These are phyloP conservation scores for Atethmia centrago DNA, from an alignment of 2,888 invertebrate species.

Conservation along the genomic window DNA sequence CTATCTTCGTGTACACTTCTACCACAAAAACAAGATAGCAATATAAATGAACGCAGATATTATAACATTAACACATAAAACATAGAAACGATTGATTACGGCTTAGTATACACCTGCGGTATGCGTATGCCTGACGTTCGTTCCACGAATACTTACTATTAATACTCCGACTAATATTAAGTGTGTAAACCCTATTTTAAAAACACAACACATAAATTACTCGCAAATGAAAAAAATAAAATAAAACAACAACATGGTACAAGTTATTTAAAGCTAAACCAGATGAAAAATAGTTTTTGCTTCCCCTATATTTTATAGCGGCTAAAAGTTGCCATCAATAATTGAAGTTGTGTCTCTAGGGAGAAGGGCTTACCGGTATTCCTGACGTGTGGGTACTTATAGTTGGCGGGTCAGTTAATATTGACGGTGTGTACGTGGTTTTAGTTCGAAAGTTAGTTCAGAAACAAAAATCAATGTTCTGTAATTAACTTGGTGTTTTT, in stretches of 20 bases:
- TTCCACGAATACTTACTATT: constrained; percentile 47
- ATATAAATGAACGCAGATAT: constrained; percentile 48
- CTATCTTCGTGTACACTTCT: not conserved
- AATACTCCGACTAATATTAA: constrained; percentile 53
- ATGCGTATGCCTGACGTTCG: constrained; percentile 45
- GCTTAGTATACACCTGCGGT: constrained; percentile 53
- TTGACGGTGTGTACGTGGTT: constrained; percentile 56
- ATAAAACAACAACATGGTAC: constrained; percentile 62
- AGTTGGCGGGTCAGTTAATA: constrained; percentile 63
- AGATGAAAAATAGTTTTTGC: constrained; percentile 83
- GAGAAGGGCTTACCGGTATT: constrained; percentile 82
- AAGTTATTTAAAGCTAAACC: constrained; percentile 85
- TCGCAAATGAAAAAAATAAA: constrained; percentile 55
- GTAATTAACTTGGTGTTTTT: constrained; percentile 13
- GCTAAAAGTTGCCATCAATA: constrained; percentile 90
- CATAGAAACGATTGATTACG: constrained; percentile 51
- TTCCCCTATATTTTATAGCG: constrained; percentile 87
- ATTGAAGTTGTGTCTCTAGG: constrained; percentile 86
- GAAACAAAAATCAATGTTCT: constrained; percentile 27
- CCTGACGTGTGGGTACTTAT: constrained; percentile 68
- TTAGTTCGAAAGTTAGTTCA: constrained; percentile 46
- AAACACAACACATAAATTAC: constrained; percentile 53
- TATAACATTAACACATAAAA: constrained; percentile 59
- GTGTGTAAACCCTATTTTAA: constrained; percentile 57
- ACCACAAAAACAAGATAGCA: constrained; percentile 14